These are phyloP conservation scores for Eilema sororculum DNA, from an alignment of 2,888 invertebrate species.

Conservation along the genomic window DNA sequence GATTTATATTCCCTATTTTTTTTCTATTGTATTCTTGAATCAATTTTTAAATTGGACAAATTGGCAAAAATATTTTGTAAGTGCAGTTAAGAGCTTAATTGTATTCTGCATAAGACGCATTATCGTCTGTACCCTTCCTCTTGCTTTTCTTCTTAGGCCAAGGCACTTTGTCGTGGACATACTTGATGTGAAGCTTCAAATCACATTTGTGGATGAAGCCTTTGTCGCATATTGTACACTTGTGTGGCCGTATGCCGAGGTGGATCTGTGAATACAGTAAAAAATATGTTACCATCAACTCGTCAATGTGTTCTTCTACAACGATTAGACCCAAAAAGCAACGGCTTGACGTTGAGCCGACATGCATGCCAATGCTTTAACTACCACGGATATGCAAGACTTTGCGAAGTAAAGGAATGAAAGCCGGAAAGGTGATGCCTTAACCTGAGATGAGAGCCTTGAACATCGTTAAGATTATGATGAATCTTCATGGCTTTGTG, in stretches of 20 bases:
- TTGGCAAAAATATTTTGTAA: not conserved
- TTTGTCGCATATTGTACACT: conserved; percentile 62
- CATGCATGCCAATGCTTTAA: too few relatives aligned
- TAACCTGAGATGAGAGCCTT: too few relatives aligned
- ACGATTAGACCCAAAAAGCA: too few relatives aligned
- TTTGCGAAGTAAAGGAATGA: too few relatives aligned
- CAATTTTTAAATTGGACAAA: too few relatives aligned
- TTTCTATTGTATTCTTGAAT: not conserved
- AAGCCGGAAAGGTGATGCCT: too few relatives aligned
- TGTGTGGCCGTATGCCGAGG: conserved; percentile 60
- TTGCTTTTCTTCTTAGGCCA: conserved; percentile 60
- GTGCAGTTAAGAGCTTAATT: conserved; percentile 10
- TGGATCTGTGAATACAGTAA: conserved; percentile 50
- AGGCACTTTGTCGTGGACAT: conserved; percentile 61
- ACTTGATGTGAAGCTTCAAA: conserved; percentile 57
- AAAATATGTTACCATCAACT: not conserved
- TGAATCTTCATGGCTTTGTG: too few relatives aligned
- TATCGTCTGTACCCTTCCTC: conserved; percentile 34
- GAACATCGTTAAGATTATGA: too few relatives aligned
- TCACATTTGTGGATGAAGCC: conserved; percentile 60
- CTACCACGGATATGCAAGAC: too few relatives aligned
- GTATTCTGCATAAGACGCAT: conserved; percentile 23
- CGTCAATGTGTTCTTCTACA: too few relatives aligned
- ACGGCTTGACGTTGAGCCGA: too few relatives aligned
- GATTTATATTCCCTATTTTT: not conserved